These are phyloP conservation scores for Cheilinus undulatus DNA, from an alignment of 2,113 vertebrate genomes.

Conservation along the genomic window DNA sequence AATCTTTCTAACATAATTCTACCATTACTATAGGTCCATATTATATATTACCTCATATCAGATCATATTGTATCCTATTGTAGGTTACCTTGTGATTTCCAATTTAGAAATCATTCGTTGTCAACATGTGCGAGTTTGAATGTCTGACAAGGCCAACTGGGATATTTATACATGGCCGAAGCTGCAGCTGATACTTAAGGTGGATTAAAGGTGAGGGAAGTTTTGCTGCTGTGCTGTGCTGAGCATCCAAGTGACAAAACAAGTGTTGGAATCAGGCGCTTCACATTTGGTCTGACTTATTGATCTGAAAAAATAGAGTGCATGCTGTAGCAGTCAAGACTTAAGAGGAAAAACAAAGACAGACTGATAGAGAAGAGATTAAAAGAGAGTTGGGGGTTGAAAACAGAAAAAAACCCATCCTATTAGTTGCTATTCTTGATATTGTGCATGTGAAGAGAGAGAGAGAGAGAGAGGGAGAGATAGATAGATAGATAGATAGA, in stretches of 20 bases:
- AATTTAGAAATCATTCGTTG: constrained; percentile 6
- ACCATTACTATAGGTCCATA: too few species aligned
- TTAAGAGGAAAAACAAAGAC: constrained; percentile 43
- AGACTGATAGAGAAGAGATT: background rate
- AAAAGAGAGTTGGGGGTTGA: background rate
- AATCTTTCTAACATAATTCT: too few species aligned
- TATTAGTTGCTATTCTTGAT: constrained; percentile 1
- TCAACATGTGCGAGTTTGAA: background rate
- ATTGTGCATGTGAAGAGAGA: constrained; percentile 28
- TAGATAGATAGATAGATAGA: background rate
- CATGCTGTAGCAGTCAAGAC: constrained; percentile 27
- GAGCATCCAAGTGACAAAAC: constrained; percentile 63
- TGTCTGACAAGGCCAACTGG: constrained; percentile 7
- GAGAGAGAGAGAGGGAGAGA: background rate
- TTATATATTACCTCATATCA: too few species aligned
- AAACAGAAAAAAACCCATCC: background rate
- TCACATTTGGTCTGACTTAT: constrained; percentile 63
- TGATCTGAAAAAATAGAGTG: constrained; percentile 54
- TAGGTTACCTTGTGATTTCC: too few species aligned
- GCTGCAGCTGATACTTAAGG: constrained; percentile 27
- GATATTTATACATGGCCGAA: constrained; percentile 27
- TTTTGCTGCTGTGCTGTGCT: constrained; percentile 49
- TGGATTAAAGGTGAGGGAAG: constrained; percentile 56
- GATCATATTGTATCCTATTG: too few species aligned
- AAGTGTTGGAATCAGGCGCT: constrained; percentile 60